Evolutionary conservation across 2,888 invertebrate genomes (phyloP).

Genomic region (Orthonychiurus folsomi): DNA sequence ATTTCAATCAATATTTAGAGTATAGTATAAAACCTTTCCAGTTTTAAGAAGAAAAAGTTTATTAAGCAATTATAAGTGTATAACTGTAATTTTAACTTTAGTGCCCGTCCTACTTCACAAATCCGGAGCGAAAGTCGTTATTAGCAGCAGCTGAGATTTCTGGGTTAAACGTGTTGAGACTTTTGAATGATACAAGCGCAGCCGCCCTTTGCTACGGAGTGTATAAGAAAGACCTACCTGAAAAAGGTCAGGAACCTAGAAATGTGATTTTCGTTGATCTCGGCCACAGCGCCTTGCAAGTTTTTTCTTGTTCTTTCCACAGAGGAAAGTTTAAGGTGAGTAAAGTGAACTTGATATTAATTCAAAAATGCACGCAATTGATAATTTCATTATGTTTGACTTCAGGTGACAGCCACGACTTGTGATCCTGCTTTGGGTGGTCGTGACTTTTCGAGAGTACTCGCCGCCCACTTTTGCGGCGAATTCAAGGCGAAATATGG

Average conservation of each 20-base stretch:
- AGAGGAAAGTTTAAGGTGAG: constrained; percentile 76
- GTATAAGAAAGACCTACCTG: constrained; percentile 92
- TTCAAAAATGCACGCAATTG: too few species aligned
- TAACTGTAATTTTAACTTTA: constrained; percentile 2
- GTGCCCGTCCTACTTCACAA: constrained; percentile 82
- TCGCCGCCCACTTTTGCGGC: constrained; percentile 79
- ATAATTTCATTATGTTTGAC: too few species aligned
- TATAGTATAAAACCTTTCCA: not conserved
- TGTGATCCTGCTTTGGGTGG: constrained; percentile 83
- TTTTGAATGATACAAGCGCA: constrained; percentile 96
- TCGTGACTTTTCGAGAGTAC: constrained; percentile 76
- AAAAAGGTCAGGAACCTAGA: constrained; percentile 74
- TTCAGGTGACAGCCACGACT: constrained; percentile 72
- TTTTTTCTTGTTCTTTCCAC: constrained; percentile 81
- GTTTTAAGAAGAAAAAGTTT: too few species aligned
- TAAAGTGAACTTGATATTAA: too few species aligned
- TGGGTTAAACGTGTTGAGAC: constrained; percentile 82
- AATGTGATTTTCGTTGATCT: constrained; percentile 95
- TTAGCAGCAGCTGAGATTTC: constrained; percentile 86
- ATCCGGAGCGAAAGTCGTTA: constrained; percentile 86
- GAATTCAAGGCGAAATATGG: constrained; percentile 81
- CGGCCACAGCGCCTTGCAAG: constrained; percentile 86
- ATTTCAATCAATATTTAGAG: not conserved
- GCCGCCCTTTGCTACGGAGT: constrained; percentile 95
- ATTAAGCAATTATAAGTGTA: too few species aligned